Evolutionary conservation across 2,888 invertebrate genomes (phyloP), one percentile per base, ranked within the genome.

Genomic region (Caenorhabditis zanzibari): DNA sequence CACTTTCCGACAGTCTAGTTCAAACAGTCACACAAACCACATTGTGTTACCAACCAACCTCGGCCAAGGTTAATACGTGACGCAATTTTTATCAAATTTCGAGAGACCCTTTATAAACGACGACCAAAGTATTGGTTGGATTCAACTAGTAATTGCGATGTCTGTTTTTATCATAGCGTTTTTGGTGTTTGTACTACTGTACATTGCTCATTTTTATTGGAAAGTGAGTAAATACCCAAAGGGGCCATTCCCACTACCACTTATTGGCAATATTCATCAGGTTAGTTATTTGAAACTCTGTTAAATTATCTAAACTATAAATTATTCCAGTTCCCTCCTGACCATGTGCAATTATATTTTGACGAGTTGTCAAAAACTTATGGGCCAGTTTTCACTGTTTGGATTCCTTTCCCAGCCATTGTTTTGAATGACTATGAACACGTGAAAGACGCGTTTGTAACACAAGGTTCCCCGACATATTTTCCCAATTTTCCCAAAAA

Each of bases 331-430:
- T 84, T 86, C 28, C 81, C 81, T 5, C 56, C 52, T 10, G 79
- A 81, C 1, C 35, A 79, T 26, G 68, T 77, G 12, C 82, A 86
- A 49, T 5, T 63, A 0, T 49, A 38, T 24, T 63, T 88, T 14
- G 63, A 68, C 32, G 84, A 84, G 1, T 28, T 84, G 24, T 44
- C 81, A 24, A 86, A 89, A 68, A 69, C 72, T 44, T 89, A 88
- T 68, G 89, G 89, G 14, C 85, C 86, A 32, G 79, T 87, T 24
- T 89, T 82, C 68, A 89, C 89, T 10, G 44, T 89, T 9, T 89
- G 85, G 85, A 68, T 85, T 14, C 89, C 88, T 0, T 24, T 61
- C 9, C 87, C 86, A 2, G 72, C 76, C 5, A 80, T 89, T 0
- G 74, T 87, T 24, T 54, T 89, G n/a, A 77, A 68, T 12, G 82